These are phyloP conservation scores for Schlechtendalia chinensis DNA, from an alignment of 1,140 invertebrate species.

Conservation along the genomic window DNA sequence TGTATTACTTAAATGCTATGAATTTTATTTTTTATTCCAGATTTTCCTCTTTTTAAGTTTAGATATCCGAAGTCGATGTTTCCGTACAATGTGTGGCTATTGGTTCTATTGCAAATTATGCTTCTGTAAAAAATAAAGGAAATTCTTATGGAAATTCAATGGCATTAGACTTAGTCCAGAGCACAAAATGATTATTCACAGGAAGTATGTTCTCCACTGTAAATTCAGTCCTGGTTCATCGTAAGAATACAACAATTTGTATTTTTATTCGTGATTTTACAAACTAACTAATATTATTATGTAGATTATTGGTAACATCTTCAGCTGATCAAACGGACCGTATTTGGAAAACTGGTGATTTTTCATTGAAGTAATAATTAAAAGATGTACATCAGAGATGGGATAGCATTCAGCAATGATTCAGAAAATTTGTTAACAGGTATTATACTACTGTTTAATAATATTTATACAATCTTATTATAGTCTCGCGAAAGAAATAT, in stretches of 20 bases:
- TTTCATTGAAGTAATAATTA: constrained; percentile 74
- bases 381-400: constrained; percentile 83
- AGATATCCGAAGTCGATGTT: constrained; percentile 87
- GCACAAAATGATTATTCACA: constrained; percentile 79
- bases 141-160: constrained; percentile 78
- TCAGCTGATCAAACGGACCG: constrained; percentile 89
- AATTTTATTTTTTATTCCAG: constrained; percentile 16
- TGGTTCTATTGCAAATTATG: constrained; percentile 78
- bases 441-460: constrained; percentile 55
- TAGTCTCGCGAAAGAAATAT: too few species aligned
- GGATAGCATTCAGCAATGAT: constrained; percentile 94
- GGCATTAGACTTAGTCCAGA: constrained; percentile 75
- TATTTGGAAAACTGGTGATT: constrained; percentile 84
- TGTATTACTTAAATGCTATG: neutral
- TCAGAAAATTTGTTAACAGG: constrained; percentile 92
- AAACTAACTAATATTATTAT: constrained; percentile 52
- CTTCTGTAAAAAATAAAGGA: constrained; percentile 91
- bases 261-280: neutral
- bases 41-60: constrained; percentile 51
- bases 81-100: constrained; percentile 86
- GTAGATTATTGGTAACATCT: constrained; percentile 84
- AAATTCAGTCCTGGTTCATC: constrained; percentile 93
- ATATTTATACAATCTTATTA: neutral
- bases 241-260: constrained; percentile 60
- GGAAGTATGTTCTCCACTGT: constrained; percentile 85